Conservation (phyloP, 1,140 invertebrate species). For the Maniola jurtina region DNA sequence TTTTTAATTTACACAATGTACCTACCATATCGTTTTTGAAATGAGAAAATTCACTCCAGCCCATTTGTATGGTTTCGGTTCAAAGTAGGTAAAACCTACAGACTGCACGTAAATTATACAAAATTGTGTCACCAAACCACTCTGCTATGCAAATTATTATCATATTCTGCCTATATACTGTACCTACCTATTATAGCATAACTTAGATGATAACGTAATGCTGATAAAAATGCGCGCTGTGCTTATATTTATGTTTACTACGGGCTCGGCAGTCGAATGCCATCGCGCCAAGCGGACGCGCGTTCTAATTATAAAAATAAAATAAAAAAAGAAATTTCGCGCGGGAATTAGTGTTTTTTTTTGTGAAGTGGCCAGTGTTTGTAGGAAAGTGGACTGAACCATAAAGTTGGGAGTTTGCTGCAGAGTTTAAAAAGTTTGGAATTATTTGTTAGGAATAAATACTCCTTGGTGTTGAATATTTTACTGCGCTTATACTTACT, state of each 20-base stretch:
- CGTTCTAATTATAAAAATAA: constrained; percentile 18
- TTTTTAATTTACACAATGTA: too few relatives aligned
- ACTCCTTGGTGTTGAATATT: too few relatives aligned
- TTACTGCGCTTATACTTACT: too few relatives aligned
- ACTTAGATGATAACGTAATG: constrained; percentile 18
- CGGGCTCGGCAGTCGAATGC: constrained; percentile 12
- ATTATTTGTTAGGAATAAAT: too few relatives aligned
- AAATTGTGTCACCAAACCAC: not conserved
- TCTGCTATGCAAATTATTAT: constrained; percentile 5
- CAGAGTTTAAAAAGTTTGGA: too few relatives aligned
- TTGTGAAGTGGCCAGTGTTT: not conserved
- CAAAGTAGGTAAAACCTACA: not conserved
- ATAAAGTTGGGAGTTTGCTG: too few relatives aligned
- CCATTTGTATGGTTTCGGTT: not conserved
- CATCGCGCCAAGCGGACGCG: constrained; percentile 17
- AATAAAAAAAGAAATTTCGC: constrained; percentile 19
- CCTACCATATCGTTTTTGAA: too few relatives aligned
- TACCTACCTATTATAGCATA: not conserved
- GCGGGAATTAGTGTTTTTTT: constrained; percentile 10
- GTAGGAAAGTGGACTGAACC: not conserved
- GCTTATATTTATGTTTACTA: constrained; percentile 23
- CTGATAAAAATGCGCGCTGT: constrained; percentile 25
- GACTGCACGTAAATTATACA: not conserved
- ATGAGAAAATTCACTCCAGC: too few relatives aligned
- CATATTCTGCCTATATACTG: constrained; percentile 16